Evolutionary conservation across 2,888 invertebrate species (phyloP), one percentile per base, ranked within the genome.

Genomic region (Plusia festucae): DNA sequence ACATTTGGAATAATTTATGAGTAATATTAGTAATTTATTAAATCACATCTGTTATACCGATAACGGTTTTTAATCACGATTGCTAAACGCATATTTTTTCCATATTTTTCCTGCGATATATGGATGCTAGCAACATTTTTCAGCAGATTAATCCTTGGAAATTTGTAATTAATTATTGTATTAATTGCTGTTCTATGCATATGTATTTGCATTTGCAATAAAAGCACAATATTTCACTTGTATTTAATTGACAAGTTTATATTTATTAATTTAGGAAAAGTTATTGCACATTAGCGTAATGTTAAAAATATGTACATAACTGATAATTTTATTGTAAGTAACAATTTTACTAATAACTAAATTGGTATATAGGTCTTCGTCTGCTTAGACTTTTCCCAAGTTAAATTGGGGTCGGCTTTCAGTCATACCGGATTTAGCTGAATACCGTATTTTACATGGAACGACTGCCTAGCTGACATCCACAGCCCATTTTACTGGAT

Each of bases 21-120:
- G 81, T 88, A 83, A 87, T 89, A 86, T 85, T 84, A 65, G 84
- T 71, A 60, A 85, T 88, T 87, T 87, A 80, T n/a, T n/a, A n/a
- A n/a, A n/a, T 87, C 82, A 82, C 81, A 80, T 78, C 70, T 84
- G 80, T 84, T 83, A 82, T 76, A 86, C 87, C 58, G 51, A 77
- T 65, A 74, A 81, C 78, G 71, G 70, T 76, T 76, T 86, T 83
- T 87, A 85, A 88, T 85, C 79, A 82, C 78, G 81, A 82, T 86
- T 84, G 85, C 85, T 70, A 73, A 78, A 75, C 46, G 18, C 46
- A 20, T 49, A 49, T 49, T 59, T 61, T 59, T 56, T 62, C n/a
- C n/a, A 22, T 70, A 55, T 61, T 22, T 65, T 65, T 63, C 69
- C 56, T 57, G 54, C 16, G 57, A 60, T 55, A 65, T 68, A 70